Base-by-base conservation (phyloP, 2,797 vertebrate species). In the Siniperca undulata region DNA sequence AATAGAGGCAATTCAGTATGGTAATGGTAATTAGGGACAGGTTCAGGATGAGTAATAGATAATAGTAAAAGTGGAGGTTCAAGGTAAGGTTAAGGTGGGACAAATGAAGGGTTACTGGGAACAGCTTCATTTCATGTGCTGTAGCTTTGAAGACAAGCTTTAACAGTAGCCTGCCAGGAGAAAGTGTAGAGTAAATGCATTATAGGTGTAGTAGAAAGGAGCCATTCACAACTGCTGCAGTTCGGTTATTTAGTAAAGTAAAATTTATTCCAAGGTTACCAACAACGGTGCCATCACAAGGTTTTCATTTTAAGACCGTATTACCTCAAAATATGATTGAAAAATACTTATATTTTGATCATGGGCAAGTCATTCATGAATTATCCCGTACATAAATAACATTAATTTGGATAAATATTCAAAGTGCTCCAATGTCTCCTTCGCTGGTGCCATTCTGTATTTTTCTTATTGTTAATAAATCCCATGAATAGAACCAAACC, bases 1-100 rank as follows among this genome's bases (percentile, higher is more conserved):
- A 13, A 74, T 53, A 59, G 52, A 44, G 22, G 42, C 36, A 48
- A 20, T 81, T 55, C 34, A 53, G 17, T 50, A 0, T 22, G 48
- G 64, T 9, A 66, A 0, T 22, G 48, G 64, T 9, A 66, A 60
- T 66, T 22, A 46, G 11, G 20, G 22, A 22, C 34, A 53, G 40
- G 61, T 38, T 64, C 46, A 81, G 40, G 66, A 24, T 38, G 53
- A 66, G 19, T 65, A 5, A 59, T 64, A 38, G 5, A 38, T 30
- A 38, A 8, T 38, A 38, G 36, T 40, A 50, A 36, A 59, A 46
- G 50, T 24, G 19, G 14, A 59, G 61, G 70, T 74, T 83, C 38
- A 79, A 81, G 74, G 68, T 56, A 62, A 76, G 67, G 74, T 71
- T 56, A 62, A 76, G 67, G 53, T 24, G 65, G 60, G 65, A 53